phyloP scores from a whole-genome alignment of 2,113 vertebrate genomes.

The Eira barbara region DNA sequence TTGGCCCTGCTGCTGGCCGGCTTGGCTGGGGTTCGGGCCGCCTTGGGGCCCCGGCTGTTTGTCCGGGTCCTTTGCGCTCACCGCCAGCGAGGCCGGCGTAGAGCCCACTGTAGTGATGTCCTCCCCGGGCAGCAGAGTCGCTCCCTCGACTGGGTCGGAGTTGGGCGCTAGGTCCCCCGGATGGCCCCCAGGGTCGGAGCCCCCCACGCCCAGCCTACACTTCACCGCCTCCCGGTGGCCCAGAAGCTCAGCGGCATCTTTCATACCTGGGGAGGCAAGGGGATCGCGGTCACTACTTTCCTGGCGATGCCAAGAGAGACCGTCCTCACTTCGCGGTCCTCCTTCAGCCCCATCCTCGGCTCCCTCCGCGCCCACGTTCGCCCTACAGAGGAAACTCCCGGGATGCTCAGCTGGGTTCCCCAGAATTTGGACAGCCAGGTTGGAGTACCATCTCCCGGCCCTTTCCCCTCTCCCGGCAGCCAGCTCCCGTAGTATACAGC shows the following conservation, averaged over 20 bases:
- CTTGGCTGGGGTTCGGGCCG: slow-evolving; percentile 85
- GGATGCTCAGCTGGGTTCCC: neutral
- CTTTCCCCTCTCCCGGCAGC: neutral
- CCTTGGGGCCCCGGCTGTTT: slow-evolving; percentile 89
- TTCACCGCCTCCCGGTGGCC: slow-evolving; percentile 96
- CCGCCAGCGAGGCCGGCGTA: slow-evolving; percentile 90
- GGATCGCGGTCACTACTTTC: slow-evolving; percentile 66
- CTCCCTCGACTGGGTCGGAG: slow-evolving; percentile 92
- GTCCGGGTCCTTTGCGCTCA: slow-evolving; percentile 94
- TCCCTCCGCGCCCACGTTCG: neutral
- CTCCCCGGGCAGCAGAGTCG: slow-evolving; percentile 94
- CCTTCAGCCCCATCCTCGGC: neutral
- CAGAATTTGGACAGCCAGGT: neutral
- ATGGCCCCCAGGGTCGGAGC: slow-evolving; percentile 91
- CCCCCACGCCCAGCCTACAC: slow-evolving; percentile 92
- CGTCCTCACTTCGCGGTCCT: neutral
- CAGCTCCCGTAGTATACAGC: neutral
- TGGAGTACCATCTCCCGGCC: neutral
- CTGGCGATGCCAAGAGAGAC: neutral
- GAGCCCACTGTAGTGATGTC: slow-evolving; percentile 94
- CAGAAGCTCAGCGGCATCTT: slow-evolving; percentile 96
- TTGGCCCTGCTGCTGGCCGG: slow-evolving; percentile 88
- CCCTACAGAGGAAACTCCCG: neutral
- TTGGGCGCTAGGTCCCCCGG: slow-evolving; percentile 95
- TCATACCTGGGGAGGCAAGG: slow-evolving; percentile 92